A percentile compares a stretch with the other conserved stretches of the same genome.
phyloP scores from a whole-genome alignment of 2,113 vertebrate genomes.

The Lophotis ruficrista region DNA sequence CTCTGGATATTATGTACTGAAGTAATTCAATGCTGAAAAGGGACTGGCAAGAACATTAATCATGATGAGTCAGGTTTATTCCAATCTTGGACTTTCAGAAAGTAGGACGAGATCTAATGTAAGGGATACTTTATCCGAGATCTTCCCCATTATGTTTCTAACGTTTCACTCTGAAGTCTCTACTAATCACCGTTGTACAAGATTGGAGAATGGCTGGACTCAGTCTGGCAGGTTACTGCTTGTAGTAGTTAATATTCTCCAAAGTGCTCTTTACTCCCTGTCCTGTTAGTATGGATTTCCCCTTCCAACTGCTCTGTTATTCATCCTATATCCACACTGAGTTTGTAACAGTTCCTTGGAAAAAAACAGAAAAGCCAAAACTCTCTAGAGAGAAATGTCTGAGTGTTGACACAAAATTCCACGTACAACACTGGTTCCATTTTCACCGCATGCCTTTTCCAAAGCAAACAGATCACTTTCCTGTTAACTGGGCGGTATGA shows the following conservation, averaged over 20 bases:
- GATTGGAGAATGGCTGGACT: not conserved
- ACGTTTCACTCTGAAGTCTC: not conserved
- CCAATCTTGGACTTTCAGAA: not conserved
- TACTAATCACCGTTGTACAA: not conserved
- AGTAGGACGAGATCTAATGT: not conserved
- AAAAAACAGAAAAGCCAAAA: not conserved
- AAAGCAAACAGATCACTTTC: slow-evolving; percentile 78
- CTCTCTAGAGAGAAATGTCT: not conserved
- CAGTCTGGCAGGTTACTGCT: not conserved
- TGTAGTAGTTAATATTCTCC: not conserved
- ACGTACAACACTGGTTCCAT: not conserved
- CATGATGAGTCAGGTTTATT: not conserved
- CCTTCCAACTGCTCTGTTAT: not conserved
- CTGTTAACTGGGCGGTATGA: slow-evolving; percentile 51
- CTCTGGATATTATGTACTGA: not conserved
- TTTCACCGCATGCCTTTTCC: slow-evolving; percentile 60
- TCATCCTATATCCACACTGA: not conserved
- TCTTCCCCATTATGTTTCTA: not conserved
- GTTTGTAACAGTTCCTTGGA: not conserved
- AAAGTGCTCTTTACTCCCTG: not conserved
- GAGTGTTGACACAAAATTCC: slow-evolving; percentile 8
- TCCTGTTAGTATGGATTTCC: not conserved
- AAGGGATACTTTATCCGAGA: not conserved
- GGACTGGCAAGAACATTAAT: not conserved
- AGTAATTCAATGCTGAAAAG: not conserved